A percentile compares a stretch with the other conserved stretches of the same genome.
phyloP scores from a whole-genome alignment of 64 coral and sea anemone genomes.

The Stylophora pistillata region DNA sequence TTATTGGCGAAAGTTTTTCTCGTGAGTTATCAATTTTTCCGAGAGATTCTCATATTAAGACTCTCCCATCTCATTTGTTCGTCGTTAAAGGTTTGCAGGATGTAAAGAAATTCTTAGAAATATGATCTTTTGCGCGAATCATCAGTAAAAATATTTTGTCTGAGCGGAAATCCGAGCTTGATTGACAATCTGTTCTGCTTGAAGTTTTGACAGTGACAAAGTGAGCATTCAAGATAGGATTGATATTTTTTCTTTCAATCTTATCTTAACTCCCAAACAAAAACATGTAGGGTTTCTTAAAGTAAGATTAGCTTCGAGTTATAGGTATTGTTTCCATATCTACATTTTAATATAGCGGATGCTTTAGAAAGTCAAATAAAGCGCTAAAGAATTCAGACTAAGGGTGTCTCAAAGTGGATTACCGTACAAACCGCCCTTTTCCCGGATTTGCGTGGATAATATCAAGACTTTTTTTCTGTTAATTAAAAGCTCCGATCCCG shows the following conservation, averaged over 20 bases:
- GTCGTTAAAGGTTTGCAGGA: too few relatives aligned
- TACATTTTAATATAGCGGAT: not conserved
- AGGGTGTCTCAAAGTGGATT: conserved; percentile 9
- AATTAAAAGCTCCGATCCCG: not conserved
- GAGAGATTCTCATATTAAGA: too few relatives aligned
- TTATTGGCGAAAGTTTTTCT: too few relatives aligned
- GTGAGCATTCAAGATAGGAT: not conserved
- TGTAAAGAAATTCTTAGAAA: too few relatives aligned
- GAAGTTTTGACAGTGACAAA: not conserved
- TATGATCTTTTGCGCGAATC: too few relatives aligned
- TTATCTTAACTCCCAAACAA: not conserved
- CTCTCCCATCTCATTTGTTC: too few relatives aligned
- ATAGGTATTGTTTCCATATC: not conserved
- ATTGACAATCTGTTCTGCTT: not conserved
- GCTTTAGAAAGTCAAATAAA: not conserved
- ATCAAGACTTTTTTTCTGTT: not conserved
- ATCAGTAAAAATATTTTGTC: not conserved
- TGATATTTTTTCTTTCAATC: not conserved
- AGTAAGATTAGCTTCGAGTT: not conserved
- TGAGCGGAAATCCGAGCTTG: not conserved
- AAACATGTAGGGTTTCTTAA: not conserved
- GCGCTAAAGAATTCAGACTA: conserved; percentile 10
- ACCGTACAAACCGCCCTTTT: not conserved
- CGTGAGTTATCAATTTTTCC: too few relatives aligned
- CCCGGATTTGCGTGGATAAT: not conserved